Evolutionary conservation across 1,140 invertebrate genomes (phyloP), one percentile per base, ranked within the genome.

Genomic region (Vanessa atalanta): DNA sequence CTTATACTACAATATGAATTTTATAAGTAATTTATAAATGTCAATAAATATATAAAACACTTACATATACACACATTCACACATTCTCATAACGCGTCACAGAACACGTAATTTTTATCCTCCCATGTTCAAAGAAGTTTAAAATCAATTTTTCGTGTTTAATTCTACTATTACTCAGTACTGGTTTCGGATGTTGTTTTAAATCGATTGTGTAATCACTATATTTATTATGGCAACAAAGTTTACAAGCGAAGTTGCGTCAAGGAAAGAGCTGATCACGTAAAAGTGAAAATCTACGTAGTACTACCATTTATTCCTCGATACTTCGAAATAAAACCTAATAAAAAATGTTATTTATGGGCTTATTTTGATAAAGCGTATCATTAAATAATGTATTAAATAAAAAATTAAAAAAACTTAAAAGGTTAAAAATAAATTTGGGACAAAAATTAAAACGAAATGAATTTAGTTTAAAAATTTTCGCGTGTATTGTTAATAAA

Each of bases 401-500:
- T n/a, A 53, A 53, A 63, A 37, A 48, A 66, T 60, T 66, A 87
- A 88, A 79, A 15, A 4, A 15, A 1, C 5, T 51, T 14, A 31
- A 37, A 61, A 61, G 57, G 57, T 31, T 51, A 15, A 3, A 51
- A 31, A 51, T 51, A 37, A 43, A 13, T 57, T 61, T n/a, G 57
- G 57, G 57, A 15, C 31, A 61, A 61, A 43, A 61, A 61, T 61
- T 61, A 61, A 61, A 77, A 87, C 80, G 55, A 57, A 75, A 79
- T 37, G 72, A 71, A 64, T 75, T 81, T 79, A 61, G 15, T 15
- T 43, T 71, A 74, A 69, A 81, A 82, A 16, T 82, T 84, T 79
- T 81, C 84, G 85, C 73, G 78, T 91, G 81, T 91, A 89, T 90
- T 90, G 84, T 43, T 43, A 71, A 83, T 81, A 80, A 85, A 84